A percentile compares a stretch with the other conserved stretches of the same genome.
Evolutionary conservation across 2,797 vertebrate genomes (phyloP).

Genomic region (Myotis planiceps): DNA sequence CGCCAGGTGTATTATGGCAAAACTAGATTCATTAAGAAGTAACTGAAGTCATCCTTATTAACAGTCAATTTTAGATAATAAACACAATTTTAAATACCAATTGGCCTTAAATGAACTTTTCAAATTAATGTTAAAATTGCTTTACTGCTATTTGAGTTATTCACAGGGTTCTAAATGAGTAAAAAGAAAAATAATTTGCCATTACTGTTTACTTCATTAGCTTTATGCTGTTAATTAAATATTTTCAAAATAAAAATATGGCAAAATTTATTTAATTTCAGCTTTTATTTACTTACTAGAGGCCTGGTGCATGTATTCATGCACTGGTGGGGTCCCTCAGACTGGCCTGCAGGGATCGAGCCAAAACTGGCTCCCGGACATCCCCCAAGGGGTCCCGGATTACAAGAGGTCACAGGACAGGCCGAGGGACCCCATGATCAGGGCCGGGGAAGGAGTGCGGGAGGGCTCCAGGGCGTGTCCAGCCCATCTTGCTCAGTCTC

Average conservation of each 20-base stretch:
- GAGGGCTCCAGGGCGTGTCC: too few species aligned
- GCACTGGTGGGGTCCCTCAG: too few species aligned
- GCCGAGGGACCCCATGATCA: too few species aligned
- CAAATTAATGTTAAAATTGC: neutral
- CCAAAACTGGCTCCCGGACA: too few species aligned
- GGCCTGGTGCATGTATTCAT: too few species aligned
- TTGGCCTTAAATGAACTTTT: neutral
- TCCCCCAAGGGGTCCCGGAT: too few species aligned
- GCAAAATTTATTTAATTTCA: neutral
- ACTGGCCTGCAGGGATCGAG: too few species aligned
- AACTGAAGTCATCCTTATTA: neutral
- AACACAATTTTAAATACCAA: neutral
- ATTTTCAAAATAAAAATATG: conserved; percentile 10
- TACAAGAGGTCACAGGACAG: too few species aligned
- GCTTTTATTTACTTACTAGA: neutral
- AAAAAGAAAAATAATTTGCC: neutral
- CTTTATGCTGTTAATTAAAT: neutral
- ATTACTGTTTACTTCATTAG: neutral
- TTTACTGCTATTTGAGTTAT: neutral
- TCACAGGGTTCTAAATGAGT: neutral
- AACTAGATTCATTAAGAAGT: neutral
- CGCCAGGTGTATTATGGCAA: neutral
- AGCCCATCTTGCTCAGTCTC: too few species aligned
- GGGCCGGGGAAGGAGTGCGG: fast-evolving
- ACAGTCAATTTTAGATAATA: neutral